Evolutionary conservation across 1,140 invertebrate species (phyloP), one percentile per base, ranked within the genome.

Genomic region (Protaetia brevitarsis): DNA sequence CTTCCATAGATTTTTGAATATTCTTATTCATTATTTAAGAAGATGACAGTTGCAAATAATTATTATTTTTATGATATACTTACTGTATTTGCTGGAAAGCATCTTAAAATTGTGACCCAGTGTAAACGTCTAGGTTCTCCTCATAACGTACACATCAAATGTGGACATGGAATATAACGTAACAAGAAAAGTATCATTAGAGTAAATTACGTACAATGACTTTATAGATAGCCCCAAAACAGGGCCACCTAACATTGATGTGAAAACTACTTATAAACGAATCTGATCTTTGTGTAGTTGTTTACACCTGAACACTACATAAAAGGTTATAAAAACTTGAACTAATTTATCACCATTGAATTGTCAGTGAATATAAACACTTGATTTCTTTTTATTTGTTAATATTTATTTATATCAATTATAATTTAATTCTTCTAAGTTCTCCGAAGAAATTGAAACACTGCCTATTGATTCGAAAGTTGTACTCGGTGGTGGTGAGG

Each of bases 131-230:
- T 41, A 41, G 36, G 36, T 41, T 16, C 16, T 41, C 16, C 36
- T 41, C 36, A 41, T n/a, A 41, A 41, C 16, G 36, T 13, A 41
- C 11, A 41, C 36, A 41, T 41, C 36, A 41, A 41, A 41, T 16
- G 36, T 41, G 36, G 36, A 16, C 36, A 41, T 41, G 36, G n/a
- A 41, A 16, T 41, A 41, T 41, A 41, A 41, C 36, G 16, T 41
- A 41, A 41, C 36, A 41, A 41, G 36, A 41, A 41, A 41, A 10
- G 36, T 41, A 41, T 41, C 36, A 16, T 41, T 41, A 41, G 36
- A 41, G 16, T 41, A 41, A 41, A 41, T 41, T n/a, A 41, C 36
- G 16, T 41, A 41, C n/a, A 41, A n/a, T n/a, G n/a, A n/a, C 4
- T 37, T 37, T 37, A 37, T 37, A 37, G 36, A 13, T 37, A 37